Evolutionary conservation across 2,797 vertebrate genomes (phyloP), one percentile per base, ranked within the genome.

Genomic region (Aeoliscus strigatus): DNA sequence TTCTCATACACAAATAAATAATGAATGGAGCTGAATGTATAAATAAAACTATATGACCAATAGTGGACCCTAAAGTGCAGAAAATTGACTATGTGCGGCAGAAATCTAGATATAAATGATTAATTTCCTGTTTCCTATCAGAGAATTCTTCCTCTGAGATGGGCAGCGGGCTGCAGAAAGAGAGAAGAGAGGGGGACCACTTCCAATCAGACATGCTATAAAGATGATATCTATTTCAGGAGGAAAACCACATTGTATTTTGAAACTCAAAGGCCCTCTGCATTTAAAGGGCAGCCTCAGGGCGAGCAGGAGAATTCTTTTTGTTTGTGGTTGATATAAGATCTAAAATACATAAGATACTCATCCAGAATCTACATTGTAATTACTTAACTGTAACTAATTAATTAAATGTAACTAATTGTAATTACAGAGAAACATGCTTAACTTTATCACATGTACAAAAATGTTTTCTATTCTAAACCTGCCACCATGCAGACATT

Each of bases 61-160:
- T 51, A 65, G 51, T 44, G 49, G 54, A 62, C 54, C 62, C 36
- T 60, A 78, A 77, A 84, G 82, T 79, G 68, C 79, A 75, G 63
- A 81, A 81, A 80, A 80, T 79, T 76, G 73, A 76, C 81, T 83
- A 66, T 72, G 77, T 81, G 74, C 53, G 53, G 65, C 63, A 69
- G 71, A 80, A 84, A 84, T 81, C 66, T 71, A 66, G 62, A 69
- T 61, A 81, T 83, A 42, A 86, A 86, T 73, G 55, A 85, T 86
- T 81, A 38, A 85, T 86, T 74, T 24, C 75, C 75, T 65, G 46
- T 70, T 77, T 71, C 41, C 60, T 54, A 52, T 68, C 47, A 39
- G 59, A 69, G 53, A 57, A 73, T 58, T 46, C 34, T 34, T 24
- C 37, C 41, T 70, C 61, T 67, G 59, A 75, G 63, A 69, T 36